Evolutionary conservation across 1,140 invertebrate genomes (phyloP), one percentile per base, ranked within the genome.

Genomic region (Scylla paramamosain): DNA sequence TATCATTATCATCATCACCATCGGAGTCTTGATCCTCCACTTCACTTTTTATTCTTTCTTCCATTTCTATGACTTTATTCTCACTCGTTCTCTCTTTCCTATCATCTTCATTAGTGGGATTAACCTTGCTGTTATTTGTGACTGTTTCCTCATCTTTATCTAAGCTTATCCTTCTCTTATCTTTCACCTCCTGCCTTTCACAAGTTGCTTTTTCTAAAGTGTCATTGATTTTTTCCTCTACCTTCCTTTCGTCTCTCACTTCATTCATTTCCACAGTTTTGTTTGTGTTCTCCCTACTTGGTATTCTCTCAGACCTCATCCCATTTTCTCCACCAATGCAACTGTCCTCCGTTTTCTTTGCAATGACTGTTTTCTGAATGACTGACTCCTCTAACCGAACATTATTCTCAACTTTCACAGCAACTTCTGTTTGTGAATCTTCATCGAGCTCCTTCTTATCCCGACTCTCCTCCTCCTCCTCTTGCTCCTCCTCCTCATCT

Each of bases 401-500:
- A n/a, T 59, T 67, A 59, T 52, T 88, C n/a, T 88, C 83, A 52
- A 48, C n/a, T 59, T 94, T 86, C 25, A 52, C 12, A n/a, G 25
- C 29, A 4, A 14, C 39, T 20, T 93, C 39, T 84, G 45, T 84
- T 82, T 84, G 59, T 93, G 25, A 8, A 32, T 48, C 39, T 20
- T 32, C 67, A n/a, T n/a, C 67, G 8, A 77, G 1, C 6, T 88
- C 86, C 10, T 46, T 88, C n/a, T 92, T 77, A 8, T 82, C 94
- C 16, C 87, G 20, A n/a, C 39, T 52, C 45, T 91, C 52, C 16
- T 59, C 52, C 16, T 59, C 67, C 12, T 82, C 94, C 28, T 95
- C 94, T 31, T 92, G 31, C n/a, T 95, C 94, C 2, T 92, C 90
- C 10, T 82, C 88, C 32, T 52, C 20, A 46, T 91, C 93, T 25